These are phyloP conservation scores for Mixornis gularis DNA, from an alignment of 2,113 vertebrate genomes.

Conservation along the genomic window DNA sequence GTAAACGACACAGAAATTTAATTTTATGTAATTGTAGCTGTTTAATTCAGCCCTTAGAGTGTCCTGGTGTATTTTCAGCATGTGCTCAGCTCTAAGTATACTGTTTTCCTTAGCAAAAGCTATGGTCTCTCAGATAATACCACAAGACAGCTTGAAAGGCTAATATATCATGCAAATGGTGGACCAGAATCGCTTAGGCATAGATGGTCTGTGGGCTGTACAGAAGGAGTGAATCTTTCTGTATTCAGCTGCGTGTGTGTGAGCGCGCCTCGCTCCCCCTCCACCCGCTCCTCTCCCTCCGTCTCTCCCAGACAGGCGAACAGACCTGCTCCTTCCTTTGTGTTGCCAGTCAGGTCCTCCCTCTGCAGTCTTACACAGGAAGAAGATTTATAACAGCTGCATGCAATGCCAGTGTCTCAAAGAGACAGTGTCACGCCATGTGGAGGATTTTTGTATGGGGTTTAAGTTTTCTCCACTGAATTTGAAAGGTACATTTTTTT, in stretches of 20 bases:
- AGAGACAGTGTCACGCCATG: constrained; percentile 34
- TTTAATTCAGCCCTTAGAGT: neutral
- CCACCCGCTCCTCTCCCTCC: neutral
- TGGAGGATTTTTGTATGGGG: constrained; percentile 54
- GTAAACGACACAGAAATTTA: neutral
- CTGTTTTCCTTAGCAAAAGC: neutral
- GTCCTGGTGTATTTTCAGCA: neutral
- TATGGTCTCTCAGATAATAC: neutral
- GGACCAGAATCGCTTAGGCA: constrained; percentile 2
- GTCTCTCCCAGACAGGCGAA: neutral
- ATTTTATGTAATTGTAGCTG: neutral
- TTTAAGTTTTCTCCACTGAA: constrained; percentile 65
- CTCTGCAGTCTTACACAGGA: constrained; percentile 37
- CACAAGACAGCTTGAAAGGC: constrained; percentile 45
- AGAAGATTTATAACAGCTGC: constrained; percentile 60
- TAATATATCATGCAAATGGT: constrained; percentile 53
- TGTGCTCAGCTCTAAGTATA: neutral
- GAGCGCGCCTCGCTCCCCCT: neutral
- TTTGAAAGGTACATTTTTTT: constrained; percentile 54
- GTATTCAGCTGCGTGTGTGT: neutral
- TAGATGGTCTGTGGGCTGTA: constrained; percentile 31
- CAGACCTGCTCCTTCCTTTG: constrained; percentile 29
- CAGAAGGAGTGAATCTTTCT: constrained; percentile 13
- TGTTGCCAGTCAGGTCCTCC: constrained; percentile 43
- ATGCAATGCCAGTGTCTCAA: constrained; percentile 44